Conservation (phyloP, 1,140 invertebrate genomes). For the Anastrepha obliqua region DNA sequence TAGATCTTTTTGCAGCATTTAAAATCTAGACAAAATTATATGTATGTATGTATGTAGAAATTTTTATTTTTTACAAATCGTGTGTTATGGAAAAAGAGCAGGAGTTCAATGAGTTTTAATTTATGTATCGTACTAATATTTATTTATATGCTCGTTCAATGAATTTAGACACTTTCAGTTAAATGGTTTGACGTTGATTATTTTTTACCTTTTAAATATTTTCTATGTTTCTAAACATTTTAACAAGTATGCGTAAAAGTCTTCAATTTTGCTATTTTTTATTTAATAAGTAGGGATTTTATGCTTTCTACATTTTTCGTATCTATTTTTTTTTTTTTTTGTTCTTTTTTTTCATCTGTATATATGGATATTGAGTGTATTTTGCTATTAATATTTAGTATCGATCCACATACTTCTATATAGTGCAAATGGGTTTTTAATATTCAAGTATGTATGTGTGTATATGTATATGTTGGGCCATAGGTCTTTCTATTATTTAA, state of each 20-base stretch:
- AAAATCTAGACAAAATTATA: background rate
- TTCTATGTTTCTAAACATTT: constrained; percentile 35
- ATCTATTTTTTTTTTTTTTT: background rate
- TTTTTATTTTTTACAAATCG: too few species aligned
- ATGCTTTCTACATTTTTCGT: background rate
- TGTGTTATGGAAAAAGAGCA: too few species aligned
- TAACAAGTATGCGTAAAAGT: constrained; percentile 32
- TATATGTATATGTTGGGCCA: too few species aligned
- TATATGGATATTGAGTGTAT: background rate
- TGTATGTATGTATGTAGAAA: too few species aligned
- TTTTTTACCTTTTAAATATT: constrained; percentile 22
- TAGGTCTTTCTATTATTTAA: too few species aligned
- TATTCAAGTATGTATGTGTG: too few species aligned
- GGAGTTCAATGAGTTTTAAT: background rate
- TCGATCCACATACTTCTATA: background rate
- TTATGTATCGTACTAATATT: background rate
- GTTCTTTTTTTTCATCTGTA: too few species aligned
- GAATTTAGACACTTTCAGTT: background rate
- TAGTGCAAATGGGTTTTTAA: background rate
- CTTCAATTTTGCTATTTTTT: constrained; percentile 21
- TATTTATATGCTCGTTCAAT: background rate
- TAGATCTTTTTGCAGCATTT: constrained; percentile 21
- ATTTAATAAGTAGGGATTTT: constrained; percentile 5
- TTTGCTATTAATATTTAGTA: background rate
- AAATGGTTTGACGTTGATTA: background rate